phyloP scores from a whole-genome alignment of 2,888 invertebrate genomes.

The Papilio demoleus region DNA sequence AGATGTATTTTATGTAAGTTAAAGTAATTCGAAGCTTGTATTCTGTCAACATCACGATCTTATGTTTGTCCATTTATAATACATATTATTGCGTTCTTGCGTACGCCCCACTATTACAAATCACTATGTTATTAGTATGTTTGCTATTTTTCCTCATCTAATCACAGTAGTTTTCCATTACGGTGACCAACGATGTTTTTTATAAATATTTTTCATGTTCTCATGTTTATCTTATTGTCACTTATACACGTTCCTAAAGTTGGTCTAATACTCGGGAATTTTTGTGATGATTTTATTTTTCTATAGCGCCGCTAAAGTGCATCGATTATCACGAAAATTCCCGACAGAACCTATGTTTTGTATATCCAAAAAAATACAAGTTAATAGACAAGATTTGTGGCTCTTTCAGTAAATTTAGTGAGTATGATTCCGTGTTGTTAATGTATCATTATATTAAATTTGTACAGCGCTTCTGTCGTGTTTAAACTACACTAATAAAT shows the following conservation, averaged over 20 bases:
- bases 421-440: no score
- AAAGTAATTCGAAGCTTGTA: slow-evolving; percentile 5
- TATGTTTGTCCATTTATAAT: not conserved
- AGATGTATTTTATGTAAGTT: not conserved
- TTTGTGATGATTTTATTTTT: no score
- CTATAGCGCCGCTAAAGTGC: no score
- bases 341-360: no score
- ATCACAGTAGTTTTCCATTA: slow-evolving; percentile 21
- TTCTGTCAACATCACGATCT: slow-evolving; percentile 8
- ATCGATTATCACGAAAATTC: no score
- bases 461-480: no score
- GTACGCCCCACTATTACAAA: slow-evolving; percentile 6
- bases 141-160: slow-evolving; percentile 17
- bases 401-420: no score
- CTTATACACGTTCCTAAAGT: not conserved
- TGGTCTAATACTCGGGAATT: not conserved
- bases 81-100: slow-evolving; percentile 5
- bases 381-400: not conserved
- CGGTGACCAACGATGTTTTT: not conserved
- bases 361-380: no score
- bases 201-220: slow-evolving; percentile 13
- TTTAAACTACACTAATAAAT: no score
- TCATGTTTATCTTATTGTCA: slow-evolving; percentile 15
- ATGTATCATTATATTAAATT: no score
- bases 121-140: slow-evolving; percentile 15